phyloP scores from a whole-genome alignment of 1,140 invertebrate genomes.

The Drosophila sp. region DNA sequence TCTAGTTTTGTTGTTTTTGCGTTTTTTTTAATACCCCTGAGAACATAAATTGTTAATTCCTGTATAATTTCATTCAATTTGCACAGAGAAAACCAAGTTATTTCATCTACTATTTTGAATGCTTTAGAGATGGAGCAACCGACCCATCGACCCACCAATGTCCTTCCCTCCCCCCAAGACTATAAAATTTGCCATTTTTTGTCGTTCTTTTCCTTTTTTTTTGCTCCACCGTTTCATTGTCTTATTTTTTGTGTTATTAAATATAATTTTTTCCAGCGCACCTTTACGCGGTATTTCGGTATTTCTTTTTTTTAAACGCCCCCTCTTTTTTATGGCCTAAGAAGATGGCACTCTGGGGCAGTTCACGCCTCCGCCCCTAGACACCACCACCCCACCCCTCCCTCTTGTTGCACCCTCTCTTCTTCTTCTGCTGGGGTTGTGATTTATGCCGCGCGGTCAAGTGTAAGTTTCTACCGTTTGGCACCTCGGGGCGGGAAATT shows the following conservation, averaged over 20 bases:
- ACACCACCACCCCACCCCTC: background rate
- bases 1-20: background rate
- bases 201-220: slow-evolving; percentile 21
- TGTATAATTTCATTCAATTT: slow-evolving; percentile 3
- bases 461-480: slow-evolving; percentile 67
- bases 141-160: background rate
- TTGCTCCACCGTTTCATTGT: slow-evolving; percentile 46
- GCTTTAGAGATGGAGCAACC: background rate
- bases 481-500: slow-evolving; percentile 67
- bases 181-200: slow-evolving; percentile 2
- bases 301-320: slow-evolving; percentile 34
- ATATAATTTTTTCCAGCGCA: slow-evolving; percentile 64
- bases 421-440: slow-evolving; percentile 23
- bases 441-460: slow-evolving; percentile 78
- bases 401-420: background rate
- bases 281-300: slow-evolving; percentile 42
- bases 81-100: slow-evolving; percentile 1
- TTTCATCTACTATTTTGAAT: slow-evolving; percentile 12
- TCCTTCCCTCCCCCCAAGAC: background rate
- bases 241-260: slow-evolving; percentile 73
- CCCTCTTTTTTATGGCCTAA: slow-evolving; percentile 57
- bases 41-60: slow-evolving; percentile 12
- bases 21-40: slow-evolving; percentile 14
- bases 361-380: slow-evolving; percentile 15
- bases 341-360: slow-evolving; percentile 38